phyloP scores from a whole-genome alignment of 1,140 invertebrate genomes.

The Dendrolimus kikuchii region DNA sequence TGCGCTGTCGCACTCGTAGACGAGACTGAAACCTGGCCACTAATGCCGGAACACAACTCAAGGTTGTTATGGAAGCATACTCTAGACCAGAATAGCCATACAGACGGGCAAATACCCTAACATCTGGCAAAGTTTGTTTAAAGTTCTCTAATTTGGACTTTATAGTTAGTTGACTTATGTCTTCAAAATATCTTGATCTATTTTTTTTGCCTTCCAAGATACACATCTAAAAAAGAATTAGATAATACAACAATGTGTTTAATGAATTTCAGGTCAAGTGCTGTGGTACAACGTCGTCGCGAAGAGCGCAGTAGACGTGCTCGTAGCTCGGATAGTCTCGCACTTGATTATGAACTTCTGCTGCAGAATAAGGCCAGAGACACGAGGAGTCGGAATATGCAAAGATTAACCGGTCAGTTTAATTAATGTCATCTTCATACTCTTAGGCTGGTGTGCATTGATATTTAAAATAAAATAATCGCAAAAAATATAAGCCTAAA shows the following conservation, averaged over 20 bases:
- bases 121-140: too few relatives aligned
- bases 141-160: too few relatives aligned
- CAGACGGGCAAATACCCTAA: too few relatives aligned
- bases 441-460: not conserved
- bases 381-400: conserved; percentile 44
- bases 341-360: conserved; percentile 81
- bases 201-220: too few relatives aligned
- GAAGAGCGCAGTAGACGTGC: conserved; percentile 44
- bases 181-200: too few relatives aligned
- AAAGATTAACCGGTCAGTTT: conserved; percentile 54
- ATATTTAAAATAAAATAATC: not conserved
- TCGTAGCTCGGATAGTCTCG: conserved; percentile 76
- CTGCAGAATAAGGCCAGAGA: conserved; percentile 64
- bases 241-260: not conserved
- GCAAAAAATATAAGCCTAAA: too few relatives aligned
- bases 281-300: conserved; percentile 15
- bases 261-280: conserved; percentile 1
- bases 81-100: too few relatives aligned
- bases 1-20: too few relatives aligned
- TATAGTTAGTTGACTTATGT: too few relatives aligned
- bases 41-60: too few relatives aligned
- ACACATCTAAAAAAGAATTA: not conserved
- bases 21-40: too few relatives aligned
- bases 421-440: not conserved
- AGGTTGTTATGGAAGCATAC: too few relatives aligned